Conservation (phyloP, 1,140 invertebrate species). For the Drosophila leontia region DNA sequence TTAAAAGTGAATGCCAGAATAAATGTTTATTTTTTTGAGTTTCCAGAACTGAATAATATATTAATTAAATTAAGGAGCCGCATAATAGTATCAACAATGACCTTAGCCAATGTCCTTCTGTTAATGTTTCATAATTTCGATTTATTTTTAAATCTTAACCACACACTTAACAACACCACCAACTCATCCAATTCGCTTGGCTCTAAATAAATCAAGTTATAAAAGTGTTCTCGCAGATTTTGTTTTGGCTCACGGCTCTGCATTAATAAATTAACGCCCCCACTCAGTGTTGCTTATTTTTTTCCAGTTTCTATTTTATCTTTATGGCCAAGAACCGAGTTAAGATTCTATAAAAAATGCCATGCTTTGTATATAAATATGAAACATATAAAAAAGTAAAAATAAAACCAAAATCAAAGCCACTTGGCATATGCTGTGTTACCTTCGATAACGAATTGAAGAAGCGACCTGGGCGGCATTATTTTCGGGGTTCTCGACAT, state of each 20-base stretch:
- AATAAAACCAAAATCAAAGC: conserved; percentile 62
- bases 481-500: conserved; percentile 31
- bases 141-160: conserved; percentile 39
- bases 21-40: neutral
- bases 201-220: conserved; percentile 81
- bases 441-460: conserved; percentile 52
- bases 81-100: conserved; percentile 15
- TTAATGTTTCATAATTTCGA: conserved; percentile 35
- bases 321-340: conserved; percentile 57
- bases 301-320: conserved; percentile 56
- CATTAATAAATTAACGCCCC: conserved; percentile 78
- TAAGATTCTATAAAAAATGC: conserved; percentile 60
- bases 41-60: neutral
- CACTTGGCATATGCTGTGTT: conserved; percentile 37
- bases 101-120: conserved; percentile 42
- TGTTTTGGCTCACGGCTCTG: conserved; percentile 65
- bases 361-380: conserved; percentile 26
- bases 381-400: conserved; percentile 18
- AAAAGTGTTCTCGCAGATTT: conserved; percentile 72
- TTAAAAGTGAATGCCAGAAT: neutral
- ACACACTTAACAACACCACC: conserved; percentile 39
- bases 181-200: conserved; percentile 51
- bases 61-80: neutral
- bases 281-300: conserved; percentile 41
- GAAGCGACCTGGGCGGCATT: conserved; percentile 41